Evolutionary conservation across 2,888 invertebrate genomes (phyloP), one percentile per base, ranked within the genome.

Genomic region (Cryptocephalus moraei): DNA sequence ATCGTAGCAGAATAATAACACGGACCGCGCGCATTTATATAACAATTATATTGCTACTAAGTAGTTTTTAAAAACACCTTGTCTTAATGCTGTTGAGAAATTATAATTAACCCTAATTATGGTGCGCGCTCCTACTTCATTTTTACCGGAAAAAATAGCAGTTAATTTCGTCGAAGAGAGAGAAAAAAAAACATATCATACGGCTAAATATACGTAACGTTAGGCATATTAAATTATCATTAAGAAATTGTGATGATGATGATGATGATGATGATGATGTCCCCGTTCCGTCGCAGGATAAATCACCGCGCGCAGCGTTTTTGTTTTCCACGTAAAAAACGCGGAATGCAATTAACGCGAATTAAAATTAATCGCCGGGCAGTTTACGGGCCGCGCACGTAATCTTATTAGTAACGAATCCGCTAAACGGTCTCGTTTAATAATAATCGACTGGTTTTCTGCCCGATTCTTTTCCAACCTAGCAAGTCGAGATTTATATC

Each of bases 41-140:
- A 47, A 54, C 54, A 56, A 55, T 55, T 56, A 52, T 51, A 46
- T 48, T 22, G 22, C 22, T 46, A 40, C 50, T 59, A 57, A 59
- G 56, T 57, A 52, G 50, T 55, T 59, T 59, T 59, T 59, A 57
- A 57, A 53, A 57, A 59, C 57, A 57, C 57, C 59, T 59, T 52
- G 2, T 54, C 52, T 49, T 52, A 53, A 55, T 52, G 52, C 42
- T 39, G 45, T 50, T 40, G 44, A 48, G 48, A 44, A 48, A 52
- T 12, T 3, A 13, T 57, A 57, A 57, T 57, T 57, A 53, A 43
- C 46, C 45, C 36, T 57, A 57, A 57, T 57, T 57, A 54, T 46
- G 44, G 48, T 33, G 32, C 39, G 44, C 45, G 46, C 49, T 49
- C 45, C 40, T 46, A 22, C 22, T 49, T 45, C 39, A 41, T 48